Evolutionary conservation across 2,888 invertebrate species (phyloP), one percentile per base, ranked within the genome.

Genomic region (Axea sp.): DNA sequence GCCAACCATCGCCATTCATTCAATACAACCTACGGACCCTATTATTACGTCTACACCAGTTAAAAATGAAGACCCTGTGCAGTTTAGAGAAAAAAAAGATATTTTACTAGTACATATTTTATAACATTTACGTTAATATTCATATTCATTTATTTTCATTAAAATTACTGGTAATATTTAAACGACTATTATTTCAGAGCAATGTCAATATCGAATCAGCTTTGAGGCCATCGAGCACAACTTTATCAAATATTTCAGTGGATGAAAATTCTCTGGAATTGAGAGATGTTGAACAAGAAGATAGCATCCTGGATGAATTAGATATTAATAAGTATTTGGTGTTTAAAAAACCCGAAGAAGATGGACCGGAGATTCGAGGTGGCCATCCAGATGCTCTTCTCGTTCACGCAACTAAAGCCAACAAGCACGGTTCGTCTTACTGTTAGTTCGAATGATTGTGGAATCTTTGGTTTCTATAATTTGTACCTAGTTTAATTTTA

Each of bases 351-450:
- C 86, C 91, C 1, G 93, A 94, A 15, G 95, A 95, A 83, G 97
- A 97, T 73, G 96, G 96, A 1, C 96, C 96, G 0, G 96, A 96
- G 79, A 93, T 97, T 30, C 92, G 96, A 67, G 99, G 99, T 4
- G 99, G 98, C 3, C 93, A 95, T 74, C 93, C 96, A 0, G 97
- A 99, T 87, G 98, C 97, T 0, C 92, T 99, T 53, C 93, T 99
- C 75, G 97, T 98, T 31, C 95, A 98, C 84, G 99, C 99, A 39
- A 97, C 98, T 60, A 96, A 96, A 88, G 95, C 96, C 73, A 95
- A 95, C 86, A 97, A 96, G 90, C 94, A 90, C 82, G 92, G 94
- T 72, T 71, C 57, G 68, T 75, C 57, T 62, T 75, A 68, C 47
- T 59, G 57, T 60, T 73, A 57, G 62, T 75, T 62, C n/a, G 45